These are phyloP conservation scores for Hephaestus fuliginosus DNA, from an alignment of 2,797 vertebrate genomes.

Conservation along the genomic window DNA sequence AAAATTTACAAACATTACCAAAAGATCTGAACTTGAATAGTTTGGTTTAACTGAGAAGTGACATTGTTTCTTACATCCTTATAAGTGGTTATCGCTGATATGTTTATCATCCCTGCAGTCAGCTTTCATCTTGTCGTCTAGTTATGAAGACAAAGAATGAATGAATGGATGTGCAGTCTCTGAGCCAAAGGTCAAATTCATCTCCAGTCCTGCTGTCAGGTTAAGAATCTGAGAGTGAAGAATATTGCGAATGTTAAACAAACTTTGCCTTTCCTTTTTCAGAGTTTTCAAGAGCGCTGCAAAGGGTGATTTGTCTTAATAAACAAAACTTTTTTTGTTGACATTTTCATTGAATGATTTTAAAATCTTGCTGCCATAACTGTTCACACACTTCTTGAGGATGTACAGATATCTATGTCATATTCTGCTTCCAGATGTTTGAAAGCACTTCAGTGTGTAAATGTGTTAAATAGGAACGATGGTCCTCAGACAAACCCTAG, in stretches of 20 bases:
- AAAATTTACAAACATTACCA: background rate
- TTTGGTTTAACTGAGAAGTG: background rate
- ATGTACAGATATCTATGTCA: background rate
- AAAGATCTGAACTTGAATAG: background rate
- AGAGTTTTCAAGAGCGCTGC: background rate
- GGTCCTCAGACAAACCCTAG: background rate
- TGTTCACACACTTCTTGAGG: background rate
- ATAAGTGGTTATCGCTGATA: background rate
- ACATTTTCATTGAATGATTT: conserved; percentile 23
- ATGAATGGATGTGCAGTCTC: background rate
- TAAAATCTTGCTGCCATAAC: background rate
- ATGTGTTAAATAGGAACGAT: conserved; percentile 12
- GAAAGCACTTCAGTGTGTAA: conserved; percentile 16
- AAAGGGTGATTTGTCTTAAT: background rate
- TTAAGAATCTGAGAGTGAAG: background rate
- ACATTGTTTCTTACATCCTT: background rate
- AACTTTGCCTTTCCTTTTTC: background rate
- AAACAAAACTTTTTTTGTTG: conserved; percentile 3
- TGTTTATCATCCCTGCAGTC: conserved; percentile 11
- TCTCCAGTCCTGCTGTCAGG: background rate
- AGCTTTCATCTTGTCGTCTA: background rate
- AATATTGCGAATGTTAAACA: background rate
- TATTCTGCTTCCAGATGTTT: conserved; percentile 2
- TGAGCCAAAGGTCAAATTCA: conserved; percentile 7
- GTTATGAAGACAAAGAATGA: background rate